Conservation (phyloP, 2,797 vertebrate species). For the Okamejei kenojei region DNA sequence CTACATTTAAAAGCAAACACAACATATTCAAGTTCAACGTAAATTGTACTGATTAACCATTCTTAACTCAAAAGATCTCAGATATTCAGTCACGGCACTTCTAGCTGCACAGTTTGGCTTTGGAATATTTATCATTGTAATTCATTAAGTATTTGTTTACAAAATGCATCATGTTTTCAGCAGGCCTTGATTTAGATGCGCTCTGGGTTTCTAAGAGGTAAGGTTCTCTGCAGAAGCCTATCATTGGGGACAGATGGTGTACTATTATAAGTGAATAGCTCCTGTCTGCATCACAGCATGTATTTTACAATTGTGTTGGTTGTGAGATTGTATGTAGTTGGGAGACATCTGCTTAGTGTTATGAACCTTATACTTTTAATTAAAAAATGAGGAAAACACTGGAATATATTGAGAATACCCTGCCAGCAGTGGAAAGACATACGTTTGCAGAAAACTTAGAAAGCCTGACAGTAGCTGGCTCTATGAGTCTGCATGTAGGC, state of each 20-base stretch:
- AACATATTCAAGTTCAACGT: not conserved
- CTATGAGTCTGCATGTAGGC: not conserved
- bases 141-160: not conserved
- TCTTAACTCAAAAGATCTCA: not conserved
- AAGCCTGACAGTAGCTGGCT: slow-evolving; percentile 14
- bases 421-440: slow-evolving; percentile 4
- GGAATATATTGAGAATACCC: not conserved
- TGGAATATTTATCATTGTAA: slow-evolving; percentile 17
- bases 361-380: slow-evolving; percentile 27
- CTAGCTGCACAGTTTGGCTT: not conserved
- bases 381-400: slow-evolving; percentile 24
- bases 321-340: slow-evolving; percentile 38
- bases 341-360: slow-evolving; percentile 33
- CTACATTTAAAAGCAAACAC: not conserved
- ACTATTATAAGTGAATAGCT: slow-evolving; percentile 55
- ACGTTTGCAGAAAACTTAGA: slow-evolving; percentile 19
- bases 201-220: slow-evolving; percentile 42
- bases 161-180: not conserved
- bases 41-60: too few species aligned
- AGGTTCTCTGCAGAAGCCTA: slow-evolving; percentile 47
- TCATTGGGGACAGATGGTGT: slow-evolving; percentile 61
- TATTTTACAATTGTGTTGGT: slow-evolving; percentile 55
- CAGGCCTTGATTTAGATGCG: slow-evolving; percentile 32
- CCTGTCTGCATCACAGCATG: slow-evolving; percentile 53
- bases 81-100: not conserved